Conservation (phyloP, 2,888 invertebrate species). For the Drosophila robusta region DNA sequence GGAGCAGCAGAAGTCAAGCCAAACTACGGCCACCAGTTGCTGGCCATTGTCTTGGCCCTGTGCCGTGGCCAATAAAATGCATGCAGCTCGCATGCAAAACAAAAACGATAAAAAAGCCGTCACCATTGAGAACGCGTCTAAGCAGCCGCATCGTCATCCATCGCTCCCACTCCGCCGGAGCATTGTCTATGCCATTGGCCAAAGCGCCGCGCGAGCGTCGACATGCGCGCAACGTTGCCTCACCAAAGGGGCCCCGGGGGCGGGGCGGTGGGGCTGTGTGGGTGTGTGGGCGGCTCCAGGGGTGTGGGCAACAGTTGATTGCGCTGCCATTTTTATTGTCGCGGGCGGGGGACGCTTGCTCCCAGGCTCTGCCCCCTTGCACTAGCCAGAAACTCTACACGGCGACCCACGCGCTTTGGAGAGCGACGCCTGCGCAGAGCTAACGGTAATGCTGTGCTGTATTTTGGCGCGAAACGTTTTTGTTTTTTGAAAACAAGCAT, state of each 20-base stretch:
- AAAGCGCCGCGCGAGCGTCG: slow-evolving; percentile 59
- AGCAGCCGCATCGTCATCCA: slow-evolving; percentile 56
- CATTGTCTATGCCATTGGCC: slow-evolving; percentile 81
- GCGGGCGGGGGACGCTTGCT: slow-evolving; percentile 11
- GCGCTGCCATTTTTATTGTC: slow-evolving; percentile 75
- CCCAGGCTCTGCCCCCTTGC: neutral
- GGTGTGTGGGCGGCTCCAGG: slow-evolving; percentile 11
- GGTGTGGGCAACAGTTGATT: slow-evolving; percentile 30
- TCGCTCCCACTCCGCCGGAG: slow-evolving; percentile 48
- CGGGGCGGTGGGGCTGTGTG: slow-evolving; percentile 6
- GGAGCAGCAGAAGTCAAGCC: slow-evolving; percentile 21
- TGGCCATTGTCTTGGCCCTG: slow-evolving; percentile 63
- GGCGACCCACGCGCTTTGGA: slow-evolving; percentile 32
- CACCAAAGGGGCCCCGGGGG: slow-evolving; percentile 14
- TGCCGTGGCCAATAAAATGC: slow-evolving; percentile 76
- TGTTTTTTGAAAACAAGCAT: slow-evolving; percentile 1
- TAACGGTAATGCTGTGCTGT: neutral
- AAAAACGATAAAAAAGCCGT: slow-evolving; percentile 72
- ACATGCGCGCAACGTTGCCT: slow-evolving; percentile 68
- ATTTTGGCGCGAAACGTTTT: slow-evolving; percentile 61
- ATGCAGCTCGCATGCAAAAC: slow-evolving; percentile 73
- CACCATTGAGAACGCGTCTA: slow-evolving; percentile 81
- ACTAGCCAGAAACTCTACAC: slow-evolving; percentile 60
- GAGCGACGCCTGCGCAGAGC: slow-evolving; percentile 68
- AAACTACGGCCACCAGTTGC: slow-evolving; percentile 65